Percentiles rank a stretch among this genome's conserved stretches.
Evolutionary conservation across 2,113 vertebrate genomes (phyloP).

Genomic region (Hypomesus transpacificus): DNA sequence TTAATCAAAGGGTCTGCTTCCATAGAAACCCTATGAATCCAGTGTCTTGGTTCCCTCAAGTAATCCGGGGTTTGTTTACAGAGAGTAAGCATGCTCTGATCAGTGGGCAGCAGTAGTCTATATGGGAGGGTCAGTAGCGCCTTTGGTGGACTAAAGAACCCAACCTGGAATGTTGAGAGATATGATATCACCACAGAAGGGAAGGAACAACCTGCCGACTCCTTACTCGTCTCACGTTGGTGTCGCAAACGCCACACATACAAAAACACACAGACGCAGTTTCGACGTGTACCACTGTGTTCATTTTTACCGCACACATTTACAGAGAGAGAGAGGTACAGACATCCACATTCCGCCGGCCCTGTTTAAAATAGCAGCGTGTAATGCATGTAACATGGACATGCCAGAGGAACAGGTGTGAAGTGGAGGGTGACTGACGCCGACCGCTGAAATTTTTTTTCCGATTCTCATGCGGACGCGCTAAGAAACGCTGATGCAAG

Average conservation of each 20-base stretch:
- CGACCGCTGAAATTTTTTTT: slow-evolving; percentile 15
- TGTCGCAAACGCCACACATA: slow-evolving; percentile 16
- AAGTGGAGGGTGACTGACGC: slow-evolving; percentile 22
- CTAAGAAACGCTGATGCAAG: slow-evolving; percentile 21
- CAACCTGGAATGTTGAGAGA: slow-evolving; percentile 62
- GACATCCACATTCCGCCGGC: slow-evolving; percentile 6
- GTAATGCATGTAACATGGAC: slow-evolving; percentile 33
- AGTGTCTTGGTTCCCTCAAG: too few relatives aligned
- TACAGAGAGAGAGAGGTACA: slow-evolving; percentile 3
- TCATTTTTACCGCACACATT: slow-evolving; percentile 7
- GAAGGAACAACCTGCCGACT: slow-evolving; percentile 12
- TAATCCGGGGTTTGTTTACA: too few relatives aligned
- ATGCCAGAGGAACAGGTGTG: slow-evolving; percentile 42
- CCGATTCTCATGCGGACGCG: slow-evolving; percentile 12
- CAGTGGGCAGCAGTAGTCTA: slow-evolving; percentile 39
- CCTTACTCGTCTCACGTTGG: slow-evolving; percentile 47
- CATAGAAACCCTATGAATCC: too few relatives aligned
- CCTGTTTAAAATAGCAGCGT: slow-evolving; percentile 42
- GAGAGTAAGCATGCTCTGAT: slow-evolving; percentile 24
- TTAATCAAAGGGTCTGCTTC: background rate
- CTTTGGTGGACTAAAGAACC: slow-evolving; percentile 62
- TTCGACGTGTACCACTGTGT: slow-evolving; percentile 9
- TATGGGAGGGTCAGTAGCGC: slow-evolving; percentile 51
- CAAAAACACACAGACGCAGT: slow-evolving; percentile 32
- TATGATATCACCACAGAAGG: slow-evolving; percentile 56